Percentiles rank a stretch among this genome's conserved stretches.
Conservation (phyloP, 2,797 vertebrate species). For the Darevskia nairensis region DNA sequence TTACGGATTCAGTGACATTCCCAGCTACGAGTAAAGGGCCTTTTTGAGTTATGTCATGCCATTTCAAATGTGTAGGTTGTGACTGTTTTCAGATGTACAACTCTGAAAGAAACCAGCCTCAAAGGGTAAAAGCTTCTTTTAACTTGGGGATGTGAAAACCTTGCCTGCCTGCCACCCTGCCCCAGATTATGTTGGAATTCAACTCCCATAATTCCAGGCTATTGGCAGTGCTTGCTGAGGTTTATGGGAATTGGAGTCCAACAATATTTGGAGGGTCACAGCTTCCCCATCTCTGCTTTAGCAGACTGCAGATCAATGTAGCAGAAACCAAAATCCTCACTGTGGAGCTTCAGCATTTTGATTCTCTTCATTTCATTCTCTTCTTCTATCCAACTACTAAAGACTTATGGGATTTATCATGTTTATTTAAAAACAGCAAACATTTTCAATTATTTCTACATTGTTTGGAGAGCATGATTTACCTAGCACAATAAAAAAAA, state of each 20-base stretch:
- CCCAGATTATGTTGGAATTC: no score
- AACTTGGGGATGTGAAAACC: no score
- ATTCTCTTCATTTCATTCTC: background rate
- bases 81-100: conserved; percentile 4
- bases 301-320: no score
- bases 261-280: no score
- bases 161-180: background rate
- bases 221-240: no score
- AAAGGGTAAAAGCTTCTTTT: conserved; percentile 22
- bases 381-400: conserved; percentile 44
- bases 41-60: conserved; percentile 19
- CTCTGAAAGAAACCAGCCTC: background rate
- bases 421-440: conserved; percentile 82
- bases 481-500: conserved; percentile 78
- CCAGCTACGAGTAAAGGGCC: background rate
- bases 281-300: background rate
- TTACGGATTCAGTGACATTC: conserved; percentile 40
- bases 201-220: no score
- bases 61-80: background rate
- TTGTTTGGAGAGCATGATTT: conserved; percentile 76
- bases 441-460: conserved; percentile 80
- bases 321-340: background rate
- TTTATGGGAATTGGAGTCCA: no score
- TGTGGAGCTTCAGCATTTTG: background rate
- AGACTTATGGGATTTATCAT: conserved; percentile 74